Conservation (phyloP, 1,140 invertebrate genomes). For the Leptopilina clavipes region DNA sequence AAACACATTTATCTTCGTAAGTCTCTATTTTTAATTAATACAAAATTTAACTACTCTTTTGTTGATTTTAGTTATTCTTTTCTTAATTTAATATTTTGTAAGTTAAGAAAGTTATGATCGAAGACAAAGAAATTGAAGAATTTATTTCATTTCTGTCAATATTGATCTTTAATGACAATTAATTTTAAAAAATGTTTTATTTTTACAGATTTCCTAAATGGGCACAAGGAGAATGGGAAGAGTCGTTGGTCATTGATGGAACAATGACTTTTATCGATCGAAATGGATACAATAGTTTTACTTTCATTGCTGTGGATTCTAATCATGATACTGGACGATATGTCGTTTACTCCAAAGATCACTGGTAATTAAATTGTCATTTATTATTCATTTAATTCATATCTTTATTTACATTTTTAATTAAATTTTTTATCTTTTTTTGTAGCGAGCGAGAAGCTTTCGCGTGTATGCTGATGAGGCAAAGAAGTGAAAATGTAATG, state of each 20-base stretch:
- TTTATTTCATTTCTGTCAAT: no score
- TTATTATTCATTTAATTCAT: constrained; percentile 40
- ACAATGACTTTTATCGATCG: constrained; percentile 80
- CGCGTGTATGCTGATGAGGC: constrained; percentile 79
- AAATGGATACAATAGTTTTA: constrained; percentile 80
- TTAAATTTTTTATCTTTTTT: constrained; percentile 51
- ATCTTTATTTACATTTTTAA: constrained; percentile 36
- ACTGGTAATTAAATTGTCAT: constrained; percentile 61
- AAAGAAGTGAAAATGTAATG: constrained; percentile 79
- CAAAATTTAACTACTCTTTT: background rate
- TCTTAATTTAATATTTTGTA: background rate
- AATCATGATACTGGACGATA: constrained; percentile 69
- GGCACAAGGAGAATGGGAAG: constrained; percentile 81
- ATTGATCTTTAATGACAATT: background rate
- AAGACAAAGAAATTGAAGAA: no score
- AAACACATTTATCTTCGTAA: constrained; percentile 69
- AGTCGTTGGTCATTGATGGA: constrained; percentile 78
- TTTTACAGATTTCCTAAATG: constrained; percentile 79
- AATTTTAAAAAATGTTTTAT: constrained; percentile 32
- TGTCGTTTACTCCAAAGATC: constrained; percentile 69
- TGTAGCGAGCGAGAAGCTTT: constrained; percentile 80
- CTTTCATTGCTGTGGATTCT: constrained; percentile 77
- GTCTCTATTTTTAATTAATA: constrained; percentile 49
- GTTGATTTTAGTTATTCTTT: background rate
- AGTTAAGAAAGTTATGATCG: background rate